Evolutionary conservation across 2,888 invertebrate species (phyloP).

Genomic region (Clepsis dumicolana): DNA sequence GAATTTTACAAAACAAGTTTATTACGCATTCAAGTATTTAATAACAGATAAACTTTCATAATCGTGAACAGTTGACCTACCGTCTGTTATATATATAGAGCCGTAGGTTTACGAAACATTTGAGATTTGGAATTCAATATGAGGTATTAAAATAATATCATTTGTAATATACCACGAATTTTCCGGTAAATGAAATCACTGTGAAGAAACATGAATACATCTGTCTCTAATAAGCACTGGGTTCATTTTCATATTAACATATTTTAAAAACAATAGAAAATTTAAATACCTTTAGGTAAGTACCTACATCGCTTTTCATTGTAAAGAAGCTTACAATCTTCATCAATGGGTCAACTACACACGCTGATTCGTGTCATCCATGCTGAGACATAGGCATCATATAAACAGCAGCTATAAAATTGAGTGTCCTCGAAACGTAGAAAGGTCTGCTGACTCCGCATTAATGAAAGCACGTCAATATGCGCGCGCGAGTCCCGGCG

Average conservation of each 20-base stretch:
- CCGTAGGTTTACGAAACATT: no score
- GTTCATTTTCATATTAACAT: no score
- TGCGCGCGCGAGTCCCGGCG: conserved; percentile 77
- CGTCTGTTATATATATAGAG: no score
- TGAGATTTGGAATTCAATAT: no score
- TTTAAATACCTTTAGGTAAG: no score
- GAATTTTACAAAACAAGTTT: not conserved
- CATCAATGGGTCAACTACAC: conserved; percentile 52
- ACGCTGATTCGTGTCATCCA: conserved; percentile 57
- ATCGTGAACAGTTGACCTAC: not conserved
- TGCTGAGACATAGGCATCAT: conserved; percentile 59
- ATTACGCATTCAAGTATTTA: not conserved
- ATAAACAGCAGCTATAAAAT: conserved; percentile 65
- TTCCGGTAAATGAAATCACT: no score
- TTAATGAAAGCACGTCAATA: conserved; percentile 80
- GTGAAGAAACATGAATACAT: no score
- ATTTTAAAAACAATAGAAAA: no score
- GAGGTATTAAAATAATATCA: no score
- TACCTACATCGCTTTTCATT: no score
- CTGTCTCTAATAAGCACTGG: no score
- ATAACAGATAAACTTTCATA: not conserved
- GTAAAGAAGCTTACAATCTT: conserved; percentile 48
- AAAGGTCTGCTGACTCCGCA: conserved; percentile 70
- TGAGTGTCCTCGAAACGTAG: conserved; percentile 63
- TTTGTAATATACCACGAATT: no score